phyloP scores from a whole-genome alignment of 2,888 invertebrate species.

The Heliconius ethilla region DNA sequence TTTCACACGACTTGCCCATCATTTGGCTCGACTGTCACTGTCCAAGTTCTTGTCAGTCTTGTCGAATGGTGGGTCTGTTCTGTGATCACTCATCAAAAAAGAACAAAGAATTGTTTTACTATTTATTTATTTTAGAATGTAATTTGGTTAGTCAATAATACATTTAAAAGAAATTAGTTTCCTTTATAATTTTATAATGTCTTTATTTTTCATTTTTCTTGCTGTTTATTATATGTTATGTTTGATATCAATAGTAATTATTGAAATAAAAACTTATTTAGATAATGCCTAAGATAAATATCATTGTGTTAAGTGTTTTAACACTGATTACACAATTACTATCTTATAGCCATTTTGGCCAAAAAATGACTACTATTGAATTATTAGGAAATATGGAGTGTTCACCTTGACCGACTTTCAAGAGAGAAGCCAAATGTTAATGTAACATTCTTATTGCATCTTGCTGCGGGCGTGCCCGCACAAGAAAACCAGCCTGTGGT shows the following conservation, averaged over 20 bases:
- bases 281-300: background rate
- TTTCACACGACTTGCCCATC: constrained; percentile 54
- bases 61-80: constrained; percentile 79
- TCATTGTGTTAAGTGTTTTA: background rate
- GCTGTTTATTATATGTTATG: background rate
- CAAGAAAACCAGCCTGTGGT: constrained; percentile 52
- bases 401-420: constrained; percentile 19
- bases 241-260: background rate
- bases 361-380: background rate
- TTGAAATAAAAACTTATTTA: background rate
- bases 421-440: constrained; percentile 46
- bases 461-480: constrained; percentile 56
- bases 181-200: background rate
- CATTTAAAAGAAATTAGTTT: background rate
- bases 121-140: background rate
- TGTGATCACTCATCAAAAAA: constrained; percentile 49
- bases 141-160: background rate
- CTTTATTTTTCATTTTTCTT: background rate
- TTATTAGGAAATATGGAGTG: constrained; percentile 10
- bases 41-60: constrained; percentile 67
- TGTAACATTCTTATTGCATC: constrained; percentile 74
- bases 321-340: background rate
- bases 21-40: constrained; percentile 70
- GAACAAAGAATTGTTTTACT: constrained; percentile 41
- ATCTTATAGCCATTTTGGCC: background rate